Evolutionary conservation across 2,113 vertebrate genomes (phyloP).

Genomic region (Pampusana beccarii): DNA sequence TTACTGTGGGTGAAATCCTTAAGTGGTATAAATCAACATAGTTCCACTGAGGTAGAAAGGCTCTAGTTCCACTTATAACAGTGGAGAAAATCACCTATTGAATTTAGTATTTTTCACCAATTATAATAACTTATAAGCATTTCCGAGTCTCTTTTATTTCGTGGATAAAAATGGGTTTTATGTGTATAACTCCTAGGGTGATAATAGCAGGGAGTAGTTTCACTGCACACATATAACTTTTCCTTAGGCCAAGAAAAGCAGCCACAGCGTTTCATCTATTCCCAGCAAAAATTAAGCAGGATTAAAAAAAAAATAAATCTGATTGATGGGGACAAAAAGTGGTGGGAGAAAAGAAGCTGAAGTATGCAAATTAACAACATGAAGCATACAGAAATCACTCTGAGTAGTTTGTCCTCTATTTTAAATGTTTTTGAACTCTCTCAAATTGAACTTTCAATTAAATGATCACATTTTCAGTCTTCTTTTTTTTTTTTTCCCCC

Average conservation of each 20-base stretch:
- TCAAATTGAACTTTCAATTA: neutral
- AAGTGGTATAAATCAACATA: neutral
- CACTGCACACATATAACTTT: constrained; percentile 48
- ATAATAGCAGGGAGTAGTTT: constrained; percentile 64
- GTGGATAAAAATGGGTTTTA: constrained; percentile 16
- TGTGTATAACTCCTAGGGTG: constrained; percentile 57
- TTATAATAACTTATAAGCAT: constrained; percentile 21
- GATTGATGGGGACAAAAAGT: constrained; percentile 27
- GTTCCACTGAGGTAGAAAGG: neutral
- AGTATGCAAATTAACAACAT: constrained; percentile 18
- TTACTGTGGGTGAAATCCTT: neutral
- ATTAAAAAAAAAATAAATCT: constrained; percentile 18
- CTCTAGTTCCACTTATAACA: neutral
- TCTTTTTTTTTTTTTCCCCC: neutral
- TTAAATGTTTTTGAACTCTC: neutral
- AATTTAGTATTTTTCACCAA: constrained; percentile 22
- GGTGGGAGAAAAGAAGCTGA: constrained; percentile 34
- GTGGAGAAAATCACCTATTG: neutral
- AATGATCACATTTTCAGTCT: neutral
- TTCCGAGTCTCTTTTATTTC: constrained; percentile 38
- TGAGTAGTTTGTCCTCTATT: neutral
- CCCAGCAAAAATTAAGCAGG: constrained; percentile 60
- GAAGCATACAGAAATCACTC: neutral
- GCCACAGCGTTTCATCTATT: constrained; percentile 54
- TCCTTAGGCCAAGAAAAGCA: constrained; percentile 59